These are phyloP conservation scores for Blennius ocellaris DNA, from an alignment of 2,113 vertebrate species.

Conservation along the genomic window DNA sequence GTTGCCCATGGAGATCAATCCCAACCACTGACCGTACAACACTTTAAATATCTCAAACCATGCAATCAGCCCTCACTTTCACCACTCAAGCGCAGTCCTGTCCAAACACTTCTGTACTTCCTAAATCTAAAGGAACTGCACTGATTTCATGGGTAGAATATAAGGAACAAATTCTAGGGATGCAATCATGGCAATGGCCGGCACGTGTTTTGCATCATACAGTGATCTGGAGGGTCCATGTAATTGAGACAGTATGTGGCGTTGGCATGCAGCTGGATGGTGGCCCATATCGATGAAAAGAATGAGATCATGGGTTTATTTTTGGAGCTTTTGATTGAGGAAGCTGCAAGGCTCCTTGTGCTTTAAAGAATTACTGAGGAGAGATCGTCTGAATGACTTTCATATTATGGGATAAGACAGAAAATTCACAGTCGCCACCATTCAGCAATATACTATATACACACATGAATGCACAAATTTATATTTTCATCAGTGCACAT, in stretches of 20 bases:
- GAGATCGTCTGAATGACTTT: slow-evolving; percentile 29
- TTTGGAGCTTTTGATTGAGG: slow-evolving; percentile 45
- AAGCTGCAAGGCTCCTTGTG: slow-evolving; percentile 39
- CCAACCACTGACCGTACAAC: neutral
- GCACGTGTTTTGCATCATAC: slow-evolving; percentile 71
- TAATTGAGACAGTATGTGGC: slow-evolving; percentile 74
- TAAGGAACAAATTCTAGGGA: slow-evolving; percentile 20
- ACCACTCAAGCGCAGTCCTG: slow-evolving; percentile 8
- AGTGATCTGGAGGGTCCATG: slow-evolving; percentile 56
- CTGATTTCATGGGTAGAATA: neutral
- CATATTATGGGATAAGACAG: neutral
- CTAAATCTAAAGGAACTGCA: slow-evolving; percentile 11
- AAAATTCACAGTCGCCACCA: slow-evolving; percentile 8
- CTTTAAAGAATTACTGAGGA: slow-evolving; percentile 22
- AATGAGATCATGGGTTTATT: slow-evolving; percentile 68
- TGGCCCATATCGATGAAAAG: slow-evolving; percentile 63
- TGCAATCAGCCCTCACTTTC: slow-evolving; percentile 16
- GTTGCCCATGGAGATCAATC: neutral
- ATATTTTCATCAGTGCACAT: slow-evolving; percentile 12
- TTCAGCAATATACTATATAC: slow-evolving; percentile 1
- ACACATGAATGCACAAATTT: slow-evolving; percentile 13
- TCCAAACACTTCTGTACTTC: slow-evolving; percentile 14
- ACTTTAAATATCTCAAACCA: slow-evolving; percentile 6
- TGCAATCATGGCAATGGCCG: slow-evolving; percentile 43
- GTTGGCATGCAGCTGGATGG: slow-evolving; percentile 47